A percentile compares a stretch with the other conserved stretches of the same genome.
These are phyloP conservation scores for Apostichopus californicus DNA, from an alignment of 35 echinoderm and acorn worm genomes.

Conservation along the genomic window DNA sequence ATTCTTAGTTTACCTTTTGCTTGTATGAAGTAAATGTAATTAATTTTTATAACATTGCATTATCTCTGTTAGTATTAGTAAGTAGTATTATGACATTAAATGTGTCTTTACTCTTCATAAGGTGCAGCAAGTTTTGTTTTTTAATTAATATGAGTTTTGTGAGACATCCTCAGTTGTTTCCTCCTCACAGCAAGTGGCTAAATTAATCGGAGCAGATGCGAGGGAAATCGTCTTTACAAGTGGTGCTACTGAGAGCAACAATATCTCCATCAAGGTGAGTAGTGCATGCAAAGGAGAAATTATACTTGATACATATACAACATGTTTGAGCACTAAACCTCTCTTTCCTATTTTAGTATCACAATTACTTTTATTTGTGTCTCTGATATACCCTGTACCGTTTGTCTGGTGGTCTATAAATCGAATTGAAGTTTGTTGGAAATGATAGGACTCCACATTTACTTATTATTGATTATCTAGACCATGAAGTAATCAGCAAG, in stretches of 20 bases:
- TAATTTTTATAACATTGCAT: too few relatives aligned
- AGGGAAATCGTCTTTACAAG: slow-evolving; percentile 97
- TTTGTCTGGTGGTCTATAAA: background rate
- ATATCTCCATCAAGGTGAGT: slow-evolving; percentile 91
- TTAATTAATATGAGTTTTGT: too few relatives aligned
- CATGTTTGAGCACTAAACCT: background rate
- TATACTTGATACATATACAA: background rate
- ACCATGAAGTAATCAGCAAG: too few relatives aligned
- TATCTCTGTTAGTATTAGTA: too few relatives aligned
- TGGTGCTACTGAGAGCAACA: slow-evolving; percentile 97
- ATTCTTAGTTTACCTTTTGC: background rate
- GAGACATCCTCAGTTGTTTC: background rate
- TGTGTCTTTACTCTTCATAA: too few relatives aligned
- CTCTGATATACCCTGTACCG: too few relatives aligned
- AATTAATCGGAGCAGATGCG: slow-evolving; percentile 89
- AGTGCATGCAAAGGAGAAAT: background rate
- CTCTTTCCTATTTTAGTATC: too few relatives aligned
- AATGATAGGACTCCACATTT: too few relatives aligned
- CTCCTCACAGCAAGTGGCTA: slow-evolving; percentile 87
- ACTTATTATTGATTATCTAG: too few relatives aligned
- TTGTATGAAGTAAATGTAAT: background rate
- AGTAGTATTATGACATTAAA: too few relatives aligned
- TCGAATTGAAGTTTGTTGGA: background rate
- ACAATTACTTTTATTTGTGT: too few relatives aligned
- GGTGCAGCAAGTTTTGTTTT: background rate